These are phyloP conservation scores for Haliclona indistincta DNA, from an alignment of 37 sponge, comb jelly and placozoan species.

Conservation along the genomic window DNA sequence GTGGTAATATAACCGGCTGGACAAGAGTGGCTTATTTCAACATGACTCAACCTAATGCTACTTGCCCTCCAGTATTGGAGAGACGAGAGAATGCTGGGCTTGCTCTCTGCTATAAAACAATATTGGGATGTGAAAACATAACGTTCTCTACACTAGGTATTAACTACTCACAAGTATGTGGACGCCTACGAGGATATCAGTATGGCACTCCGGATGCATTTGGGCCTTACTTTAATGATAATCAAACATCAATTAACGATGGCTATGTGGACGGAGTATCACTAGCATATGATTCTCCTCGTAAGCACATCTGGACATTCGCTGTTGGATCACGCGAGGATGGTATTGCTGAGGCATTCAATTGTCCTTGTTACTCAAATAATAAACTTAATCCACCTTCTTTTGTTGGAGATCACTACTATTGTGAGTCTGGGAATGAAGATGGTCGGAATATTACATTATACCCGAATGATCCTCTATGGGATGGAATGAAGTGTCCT, in stretches of 20 bases:
- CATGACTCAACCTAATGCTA: no score
- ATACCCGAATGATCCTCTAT: conserved; percentile 8
- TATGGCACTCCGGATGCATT: not conserved
- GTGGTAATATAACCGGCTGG: no score
- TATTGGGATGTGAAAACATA: no score
- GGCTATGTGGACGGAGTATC: conserved; percentile 1
- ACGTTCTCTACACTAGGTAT: not conserved
- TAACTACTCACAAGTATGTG: not conserved
- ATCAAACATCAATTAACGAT: not conserved
- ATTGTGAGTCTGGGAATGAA: conserved; percentile 11
- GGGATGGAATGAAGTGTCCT: conserved; percentile 26
- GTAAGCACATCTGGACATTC: conserved; percentile 10
- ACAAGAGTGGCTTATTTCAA: no score
- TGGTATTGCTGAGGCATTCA: not conserved
- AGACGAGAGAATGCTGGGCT: no score
- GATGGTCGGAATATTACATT: not conserved
- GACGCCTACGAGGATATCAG: not conserved
- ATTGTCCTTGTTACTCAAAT: conserved; percentile 2
- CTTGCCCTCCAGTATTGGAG: no score
- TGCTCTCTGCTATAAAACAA: no score
- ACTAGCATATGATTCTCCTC: conserved; percentile 6
- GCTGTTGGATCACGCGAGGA: not conserved
- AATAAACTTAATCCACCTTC: not conserved
- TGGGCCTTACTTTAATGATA: no score
- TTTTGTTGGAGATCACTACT: conserved; percentile 35